Conservation (phyloP, 2,113 vertebrate genomes). For the Acrocephalus kingi region DNA sequence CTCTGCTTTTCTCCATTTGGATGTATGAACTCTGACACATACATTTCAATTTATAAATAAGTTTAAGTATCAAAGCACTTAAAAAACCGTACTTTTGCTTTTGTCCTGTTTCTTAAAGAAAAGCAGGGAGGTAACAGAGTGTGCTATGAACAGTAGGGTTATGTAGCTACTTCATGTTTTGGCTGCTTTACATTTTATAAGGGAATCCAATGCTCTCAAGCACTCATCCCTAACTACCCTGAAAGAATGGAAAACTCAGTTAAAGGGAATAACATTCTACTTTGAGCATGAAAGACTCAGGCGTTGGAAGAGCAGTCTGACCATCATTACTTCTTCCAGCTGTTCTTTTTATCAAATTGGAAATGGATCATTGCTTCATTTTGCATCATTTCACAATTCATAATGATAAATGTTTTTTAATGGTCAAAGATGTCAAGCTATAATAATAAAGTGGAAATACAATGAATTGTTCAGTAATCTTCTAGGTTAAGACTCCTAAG, state of each 20-base stretch:
- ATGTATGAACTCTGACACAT: background rate
- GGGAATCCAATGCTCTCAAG: background rate
- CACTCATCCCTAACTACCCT: background rate
- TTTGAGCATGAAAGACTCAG: background rate
- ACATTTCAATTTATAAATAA: background rate
- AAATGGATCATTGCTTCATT: slow-evolving; percentile 26
- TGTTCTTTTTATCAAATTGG: background rate
- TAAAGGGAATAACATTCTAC: background rate
- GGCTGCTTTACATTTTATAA: background rate
- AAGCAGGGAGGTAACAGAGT: background rate
- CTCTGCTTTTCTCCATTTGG: background rate
- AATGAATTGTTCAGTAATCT: background rate
- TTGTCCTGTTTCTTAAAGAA: background rate
- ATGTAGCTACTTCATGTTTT: background rate
- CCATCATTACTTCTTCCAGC: background rate
- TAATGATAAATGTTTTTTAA: slow-evolving; percentile 7
- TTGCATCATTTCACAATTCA: background rate
- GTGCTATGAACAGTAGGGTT: background rate
- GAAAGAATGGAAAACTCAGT: background rate
- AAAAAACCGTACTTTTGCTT: background rate
- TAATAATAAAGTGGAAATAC: background rate
- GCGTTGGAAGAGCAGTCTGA: background rate
- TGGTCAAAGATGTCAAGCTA: background rate
- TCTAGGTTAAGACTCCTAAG: background rate
- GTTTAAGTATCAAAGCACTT: background rate